Evolutionary conservation across 2,113 vertebrate species (phyloP).

Genomic region (Cynoglossus semilaevis): DNA sequence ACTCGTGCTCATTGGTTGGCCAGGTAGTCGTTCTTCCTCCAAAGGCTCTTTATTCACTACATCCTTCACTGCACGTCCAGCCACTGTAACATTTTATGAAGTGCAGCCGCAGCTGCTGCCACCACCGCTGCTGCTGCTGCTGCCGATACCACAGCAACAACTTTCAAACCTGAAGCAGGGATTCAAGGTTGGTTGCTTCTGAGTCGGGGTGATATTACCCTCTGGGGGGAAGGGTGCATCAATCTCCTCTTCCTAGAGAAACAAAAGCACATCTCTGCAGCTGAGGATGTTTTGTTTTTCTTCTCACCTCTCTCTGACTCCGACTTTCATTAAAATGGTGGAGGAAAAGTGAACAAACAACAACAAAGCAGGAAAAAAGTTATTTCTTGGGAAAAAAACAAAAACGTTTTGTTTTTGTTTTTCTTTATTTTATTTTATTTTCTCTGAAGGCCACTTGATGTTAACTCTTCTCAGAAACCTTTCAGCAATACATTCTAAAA

Average conservation of each 20-base stretch:
- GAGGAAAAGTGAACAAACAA: not conserved
- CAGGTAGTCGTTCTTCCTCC: constrained; percentile 43
- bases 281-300: constrained; percentile 16
- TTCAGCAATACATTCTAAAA: constrained; percentile 5
- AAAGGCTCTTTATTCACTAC: constrained; percentile 57
- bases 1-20: constrained; percentile 7
- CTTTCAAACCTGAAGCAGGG: constrained; percentile 56
- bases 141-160: constrained; percentile 33
- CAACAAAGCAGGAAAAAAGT: constrained; percentile 16
- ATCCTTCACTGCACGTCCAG: constrained; percentile 60
- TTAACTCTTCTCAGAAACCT: constrained; percentile 7
- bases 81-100: constrained; percentile 67
- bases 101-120: constrained; percentile 54
- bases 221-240: constrained; percentile 56
- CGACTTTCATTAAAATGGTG: constrained; percentile 23
- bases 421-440: too few species aligned
- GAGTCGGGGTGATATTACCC: constrained; percentile 60
- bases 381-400: constrained; percentile 23
- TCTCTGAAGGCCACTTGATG: not conserved
- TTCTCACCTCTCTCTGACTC: constrained; percentile 3
- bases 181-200: constrained; percentile 68
- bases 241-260: constrained; percentile 51
- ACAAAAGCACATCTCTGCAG: constrained; percentile 42
- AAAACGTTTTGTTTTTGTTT: not conserved
- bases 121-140: constrained; percentile 14